phyloP scores from a whole-genome alignment of 2,888 invertebrate species.

The Shargacucullia verbasci region DNA sequence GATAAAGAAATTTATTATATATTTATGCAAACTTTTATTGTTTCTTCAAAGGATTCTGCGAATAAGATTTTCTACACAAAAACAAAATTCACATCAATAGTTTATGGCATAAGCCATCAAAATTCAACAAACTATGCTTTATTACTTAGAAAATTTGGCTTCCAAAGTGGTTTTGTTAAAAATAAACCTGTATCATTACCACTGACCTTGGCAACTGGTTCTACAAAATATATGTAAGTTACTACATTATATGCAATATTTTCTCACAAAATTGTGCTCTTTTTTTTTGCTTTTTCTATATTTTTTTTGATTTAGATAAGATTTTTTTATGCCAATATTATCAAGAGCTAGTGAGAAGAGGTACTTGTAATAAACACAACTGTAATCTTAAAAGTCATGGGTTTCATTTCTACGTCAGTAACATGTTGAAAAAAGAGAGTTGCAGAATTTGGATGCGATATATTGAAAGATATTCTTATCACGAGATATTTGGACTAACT shows the following conservation, averaged over 20 bases:
- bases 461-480: too few species aligned
- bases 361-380: too few species aligned
- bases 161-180: slow-evolving; percentile 54
- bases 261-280: slow-evolving; percentile 49
- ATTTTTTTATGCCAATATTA: too few species aligned
- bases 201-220: slow-evolving; percentile 56
- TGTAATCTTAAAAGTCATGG: too few species aligned
- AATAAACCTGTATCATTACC: slow-evolving; percentile 55
- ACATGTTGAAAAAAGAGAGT: too few species aligned
- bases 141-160: slow-evolving; percentile 59
- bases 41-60: neutral
- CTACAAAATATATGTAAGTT: slow-evolving; percentile 32
- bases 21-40: too few species aligned
- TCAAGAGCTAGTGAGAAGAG: too few species aligned
- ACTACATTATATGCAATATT: slow-evolving; percentile 53
- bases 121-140: slow-evolving; percentile 55
- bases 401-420: too few species aligned
- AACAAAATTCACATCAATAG: slow-evolving; percentile 19
- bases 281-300: slow-evolving; percentile 21
- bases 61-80: neutral
- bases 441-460: too few species aligned
- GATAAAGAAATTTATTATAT: too few species aligned
- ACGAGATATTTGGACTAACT: too few species aligned
- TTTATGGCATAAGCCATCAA: slow-evolving; percentile 38
- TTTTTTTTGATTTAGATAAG: neutral